Percentiles rank a stretch among this genome's conserved stretches.
phyloP scores from a whole-genome alignment of 2,888 invertebrate genomes.

The Rhagonycha lutea region DNA sequence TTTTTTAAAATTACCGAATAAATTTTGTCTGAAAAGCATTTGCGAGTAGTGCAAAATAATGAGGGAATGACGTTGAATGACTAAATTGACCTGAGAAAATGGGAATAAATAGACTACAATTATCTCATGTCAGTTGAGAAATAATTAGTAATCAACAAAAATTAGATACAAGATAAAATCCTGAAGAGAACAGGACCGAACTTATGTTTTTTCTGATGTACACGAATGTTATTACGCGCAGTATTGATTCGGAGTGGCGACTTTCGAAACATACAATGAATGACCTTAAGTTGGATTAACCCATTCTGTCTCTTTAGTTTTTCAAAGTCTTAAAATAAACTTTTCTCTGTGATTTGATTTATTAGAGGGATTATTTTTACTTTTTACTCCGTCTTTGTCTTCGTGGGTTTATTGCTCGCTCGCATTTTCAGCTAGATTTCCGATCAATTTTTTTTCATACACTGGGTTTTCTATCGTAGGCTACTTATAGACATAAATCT shows the following conservation, averaged over 20 bases:
- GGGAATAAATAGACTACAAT: neutral
- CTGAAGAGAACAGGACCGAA: neutral
- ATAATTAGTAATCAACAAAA: neutral
- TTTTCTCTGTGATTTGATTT: neutral
- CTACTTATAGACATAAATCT: too few relatives aligned
- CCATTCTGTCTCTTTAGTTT: neutral
- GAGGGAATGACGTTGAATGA: neutral
- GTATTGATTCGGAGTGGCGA: neutral
- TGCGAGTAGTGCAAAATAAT: neutral
- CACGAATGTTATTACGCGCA: neutral
- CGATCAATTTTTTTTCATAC: too few relatives aligned
- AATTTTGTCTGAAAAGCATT: neutral
- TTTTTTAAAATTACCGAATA: neutral
- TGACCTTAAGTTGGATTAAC: neutral
- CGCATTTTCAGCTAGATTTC: too few relatives aligned
- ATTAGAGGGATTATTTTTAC: neutral
- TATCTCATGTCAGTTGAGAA: neutral
- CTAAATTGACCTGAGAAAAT: neutral
- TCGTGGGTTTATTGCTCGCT: neutral
- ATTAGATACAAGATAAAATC: neutral
- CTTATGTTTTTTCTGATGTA: neutral
- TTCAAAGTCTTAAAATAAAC: neutral
- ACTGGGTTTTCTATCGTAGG: too few relatives aligned
- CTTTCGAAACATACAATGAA: neutral
- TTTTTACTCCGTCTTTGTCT: neutral